phyloP scores from a whole-genome alignment of 1,140 invertebrate species.

The Limonius californicus region DNA sequence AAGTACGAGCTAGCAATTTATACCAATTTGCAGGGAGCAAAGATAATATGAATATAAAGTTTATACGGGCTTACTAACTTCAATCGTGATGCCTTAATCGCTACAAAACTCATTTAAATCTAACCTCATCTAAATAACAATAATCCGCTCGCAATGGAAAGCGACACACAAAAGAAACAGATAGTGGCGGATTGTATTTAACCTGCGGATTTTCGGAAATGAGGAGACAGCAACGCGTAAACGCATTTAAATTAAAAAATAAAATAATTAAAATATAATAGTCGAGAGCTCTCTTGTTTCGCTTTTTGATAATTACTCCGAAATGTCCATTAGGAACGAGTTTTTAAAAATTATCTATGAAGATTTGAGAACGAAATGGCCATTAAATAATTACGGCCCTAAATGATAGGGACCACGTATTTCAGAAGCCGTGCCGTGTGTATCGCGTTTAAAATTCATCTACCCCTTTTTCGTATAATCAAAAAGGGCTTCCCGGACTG shows the following conservation, averaged over 20 bases:
- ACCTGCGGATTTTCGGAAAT: not conserved
- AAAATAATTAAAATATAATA: no score
- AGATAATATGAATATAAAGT: not conserved
- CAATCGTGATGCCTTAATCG: no score
- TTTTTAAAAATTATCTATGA: no score
- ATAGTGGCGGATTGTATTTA: no score
- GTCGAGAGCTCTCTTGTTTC: no score
- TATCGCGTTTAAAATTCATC: not conserved
- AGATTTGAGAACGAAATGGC: not conserved
- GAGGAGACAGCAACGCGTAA: not conserved
- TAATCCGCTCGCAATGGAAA: no score
- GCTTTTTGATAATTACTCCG: no score
- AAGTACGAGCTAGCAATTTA: not conserved
- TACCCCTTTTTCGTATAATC: not conserved
- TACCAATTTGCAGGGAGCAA: not conserved
- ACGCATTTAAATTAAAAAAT: not conserved
- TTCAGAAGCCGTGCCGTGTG: not conserved
- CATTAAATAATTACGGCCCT: conserved; percentile 6
- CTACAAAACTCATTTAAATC: no score
- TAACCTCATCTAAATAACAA: no score
- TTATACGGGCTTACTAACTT: not conserved
- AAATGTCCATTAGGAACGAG: no score
- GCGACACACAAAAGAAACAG: no score
- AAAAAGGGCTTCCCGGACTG: not conserved
- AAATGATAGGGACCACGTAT: conserved; percentile 7